Conservation (phyloP, 2,113 vertebrate species). For the Bubo bubo region DNA sequence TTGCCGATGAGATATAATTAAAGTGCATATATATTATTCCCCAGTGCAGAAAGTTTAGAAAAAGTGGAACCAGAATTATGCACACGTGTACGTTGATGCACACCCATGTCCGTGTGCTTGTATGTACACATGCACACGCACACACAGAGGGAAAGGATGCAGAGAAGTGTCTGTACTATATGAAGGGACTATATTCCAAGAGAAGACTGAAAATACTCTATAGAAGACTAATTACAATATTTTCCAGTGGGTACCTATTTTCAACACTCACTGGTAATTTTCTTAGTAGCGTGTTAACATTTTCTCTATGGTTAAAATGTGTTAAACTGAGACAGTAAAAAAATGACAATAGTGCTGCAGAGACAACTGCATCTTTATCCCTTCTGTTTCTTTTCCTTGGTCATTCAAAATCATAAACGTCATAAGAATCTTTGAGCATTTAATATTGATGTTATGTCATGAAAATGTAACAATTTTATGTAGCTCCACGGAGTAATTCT, state of each 20-base stretch:
- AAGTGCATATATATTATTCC: background rate
- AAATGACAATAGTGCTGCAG: background rate
- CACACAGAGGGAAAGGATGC: background rate
- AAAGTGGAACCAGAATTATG: background rate
- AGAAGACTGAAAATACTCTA: background rate
- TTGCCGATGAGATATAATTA: background rate
- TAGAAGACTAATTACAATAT: background rate
- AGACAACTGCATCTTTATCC: background rate
- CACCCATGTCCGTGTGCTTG: rapidly evolving
- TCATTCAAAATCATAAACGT: background rate
- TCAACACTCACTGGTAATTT: background rate
- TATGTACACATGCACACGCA: no score
- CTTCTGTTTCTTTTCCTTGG: background rate
- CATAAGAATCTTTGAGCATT: background rate
- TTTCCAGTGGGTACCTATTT: background rate
- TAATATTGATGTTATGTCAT: background rate
- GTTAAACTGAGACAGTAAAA: background rate
- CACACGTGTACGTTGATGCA: background rate
- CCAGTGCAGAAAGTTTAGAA: background rate
- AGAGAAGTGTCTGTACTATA: background rate
- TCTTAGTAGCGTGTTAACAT: background rate
- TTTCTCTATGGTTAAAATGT: background rate
- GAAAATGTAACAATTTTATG: background rate
- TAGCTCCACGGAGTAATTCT: background rate
- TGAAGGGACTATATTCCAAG: background rate